Base-by-base conservation (phyloP, 2,797 vertebrate genomes). In the Euthynnus affinis region DNA sequence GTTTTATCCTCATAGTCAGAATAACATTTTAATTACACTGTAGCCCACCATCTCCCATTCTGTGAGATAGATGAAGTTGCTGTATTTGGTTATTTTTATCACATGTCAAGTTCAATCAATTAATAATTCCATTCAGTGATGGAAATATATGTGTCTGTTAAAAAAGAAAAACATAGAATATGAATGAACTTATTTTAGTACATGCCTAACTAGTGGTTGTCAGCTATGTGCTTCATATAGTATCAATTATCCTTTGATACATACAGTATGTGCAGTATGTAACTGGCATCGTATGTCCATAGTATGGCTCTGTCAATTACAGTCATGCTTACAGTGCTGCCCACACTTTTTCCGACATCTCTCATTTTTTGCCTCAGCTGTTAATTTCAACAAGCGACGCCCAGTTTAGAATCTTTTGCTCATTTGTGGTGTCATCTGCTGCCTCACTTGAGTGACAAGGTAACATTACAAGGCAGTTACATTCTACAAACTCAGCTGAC, bases 1-100 rank as follows among this genome's bases (percentile, higher is more conserved):
- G 10, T 60, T 58, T 71, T 13, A 60, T 71, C 57, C 34, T 59
- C 23, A 25, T 40, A 37, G 29, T 18, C 37, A 40, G 17, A 37
- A 65, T 10, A 23, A 53, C 60, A 52, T 52, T 37, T 52, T 51
- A 52, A 52, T 66, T 25, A 37, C 13, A 23, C n/a, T 23, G 0
- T 6, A 23, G 14, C 17, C 9, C n/a, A 52, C 5, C 9, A 6
- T 10, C 29, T 18, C n/a, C n/a, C 14, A 40, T 37, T 40, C n/a
- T 37, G n/a, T 40, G 29, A 23, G 29, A 29, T 9, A 37, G 13
- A 51, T 52, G 1, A 37, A 40, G 22, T 37, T 20, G n/a, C 49
- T 51, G n/a, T 66, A 23, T 52, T 5, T 23, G 7, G 20, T 27
- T 64, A 49, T 64, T 51, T 37, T 37, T 34, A 32, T 52, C 29